Evolutionary conservation across 2,797 vertebrate genomes (phyloP), one percentile per base, ranked within the genome.

Genomic region (Oreonectes daqikongensis): DNA sequence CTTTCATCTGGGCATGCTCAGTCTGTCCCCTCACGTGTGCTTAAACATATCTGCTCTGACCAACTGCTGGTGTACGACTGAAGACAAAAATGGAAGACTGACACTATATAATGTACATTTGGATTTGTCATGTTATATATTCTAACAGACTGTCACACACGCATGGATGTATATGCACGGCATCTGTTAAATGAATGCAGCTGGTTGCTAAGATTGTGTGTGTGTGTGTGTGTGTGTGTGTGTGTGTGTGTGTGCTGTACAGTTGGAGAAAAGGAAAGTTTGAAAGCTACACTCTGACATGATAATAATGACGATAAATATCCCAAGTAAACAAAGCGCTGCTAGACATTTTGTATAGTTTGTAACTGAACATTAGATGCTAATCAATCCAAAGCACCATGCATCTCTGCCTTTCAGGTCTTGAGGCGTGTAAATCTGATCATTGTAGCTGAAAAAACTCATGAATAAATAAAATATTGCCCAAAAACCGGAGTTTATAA

Each of bases 1-100:
- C 35, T 4, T 75, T 44, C 48, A 78, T 64, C 44, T 78, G 78
- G 74, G 65, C 70, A 72, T 76, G 64, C 69, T 72, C 69, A 48
- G 71, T 52, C 38, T 67, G 42, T 59, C 4, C n/a, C 70, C 22
- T n/a, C 64, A 40, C 18, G 38, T 80, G 53, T 69, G 66, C 60
- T 78, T 78, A 24, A 71, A 42, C 55, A 67, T 66, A 72, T 75
- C 26, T 55, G 35, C 35, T 57, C 28, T 22, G n/a, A 38, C 40
- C 53, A 48, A 75, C 3, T 63, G 57, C 26, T 59, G 35, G 57
- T 30, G 18, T 38, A 52, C 11, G 10, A 46, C 59, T 60, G 17
- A 66, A 59, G 32, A 59, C 15, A 53, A 53, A 28, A 15, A 59
- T 57, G 11, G 70, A 52, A 63, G 52, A 71, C 50, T 70, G 30